Evolutionary conservation across 2,888 invertebrate species (phyloP).

Genomic region (Machimus atricapillus): DNA sequence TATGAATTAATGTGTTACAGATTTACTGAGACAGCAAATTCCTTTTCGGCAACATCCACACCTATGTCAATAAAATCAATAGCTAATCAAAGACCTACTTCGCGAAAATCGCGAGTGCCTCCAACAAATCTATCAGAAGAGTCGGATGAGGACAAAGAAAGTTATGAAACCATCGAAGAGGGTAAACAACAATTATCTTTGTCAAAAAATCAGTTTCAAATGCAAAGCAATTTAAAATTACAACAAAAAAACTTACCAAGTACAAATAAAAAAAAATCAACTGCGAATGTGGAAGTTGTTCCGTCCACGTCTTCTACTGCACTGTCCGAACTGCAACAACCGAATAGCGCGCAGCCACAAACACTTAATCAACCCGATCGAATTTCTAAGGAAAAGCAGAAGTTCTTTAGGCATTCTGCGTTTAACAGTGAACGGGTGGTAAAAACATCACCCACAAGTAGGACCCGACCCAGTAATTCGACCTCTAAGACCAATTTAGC

Average conservation of each 20-base stretch:
- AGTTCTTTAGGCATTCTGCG: slow-evolving; percentile 82
- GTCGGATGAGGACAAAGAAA: slow-evolving; percentile 40
- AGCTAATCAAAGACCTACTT: slow-evolving; percentile 39
- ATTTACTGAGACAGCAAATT: slow-evolving; percentile 33
- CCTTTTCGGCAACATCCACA: slow-evolving; percentile 35
- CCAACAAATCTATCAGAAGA: slow-evolving; percentile 48
- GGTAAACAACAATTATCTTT: slow-evolving; percentile 42
- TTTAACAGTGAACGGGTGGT: slow-evolving; percentile 69
- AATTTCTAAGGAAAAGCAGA: slow-evolving; percentile 87
- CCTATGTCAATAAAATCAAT: slow-evolving; percentile 10
- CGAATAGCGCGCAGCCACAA: slow-evolving; percentile 50
- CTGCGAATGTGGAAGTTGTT: slow-evolving; percentile 32
- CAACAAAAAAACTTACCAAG: slow-evolving; percentile 20
- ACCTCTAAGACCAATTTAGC: neutral
- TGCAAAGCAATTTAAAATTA: slow-evolving; percentile 12
- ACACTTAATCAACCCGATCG: slow-evolving; percentile 69
- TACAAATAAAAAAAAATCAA: slow-evolving; percentile 42
- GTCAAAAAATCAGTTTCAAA: slow-evolving; percentile 40
- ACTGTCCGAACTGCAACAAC: neutral
- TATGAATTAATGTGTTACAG: slow-evolving; percentile 17
- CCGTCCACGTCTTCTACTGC: slow-evolving; percentile 29
- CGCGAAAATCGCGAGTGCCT: slow-evolving; percentile 45
- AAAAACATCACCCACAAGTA: slow-evolving; percentile 47
- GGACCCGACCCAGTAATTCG: slow-evolving; percentile 12
- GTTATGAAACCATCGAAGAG: slow-evolving; percentile 23